Conservation (phyloP, 2,797 vertebrate genomes). For the Helarctos malayanus region DNA sequence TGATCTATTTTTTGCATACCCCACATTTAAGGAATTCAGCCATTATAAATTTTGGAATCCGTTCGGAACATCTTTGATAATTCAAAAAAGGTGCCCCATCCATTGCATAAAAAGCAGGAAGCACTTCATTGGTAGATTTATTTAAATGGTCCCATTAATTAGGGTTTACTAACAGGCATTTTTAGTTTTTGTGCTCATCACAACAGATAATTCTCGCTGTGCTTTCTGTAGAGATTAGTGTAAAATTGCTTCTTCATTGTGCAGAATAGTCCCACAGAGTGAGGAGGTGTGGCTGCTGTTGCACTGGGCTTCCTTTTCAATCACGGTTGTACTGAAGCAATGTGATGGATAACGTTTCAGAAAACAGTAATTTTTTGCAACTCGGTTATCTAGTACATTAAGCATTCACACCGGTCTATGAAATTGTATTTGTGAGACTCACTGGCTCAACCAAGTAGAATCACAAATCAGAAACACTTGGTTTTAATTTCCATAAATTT, state of each 20-base stretch:
- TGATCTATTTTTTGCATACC: neutral
- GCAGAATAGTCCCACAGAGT: neutral
- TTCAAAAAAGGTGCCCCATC: neutral
- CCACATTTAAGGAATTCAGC: slow-evolving; percentile 29
- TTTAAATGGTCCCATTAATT: neutral
- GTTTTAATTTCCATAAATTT: slow-evolving; percentile 75
- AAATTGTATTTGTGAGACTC: slow-evolving; percentile 19
- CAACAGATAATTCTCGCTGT: neutral
- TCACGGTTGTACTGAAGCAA: neutral
- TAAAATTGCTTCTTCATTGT: neutral
- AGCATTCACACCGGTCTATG: neutral
- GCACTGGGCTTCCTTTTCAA: neutral
- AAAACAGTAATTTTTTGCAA: slow-evolving; percentile 5
- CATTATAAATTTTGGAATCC: neutral
- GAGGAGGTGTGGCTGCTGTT: neutral
- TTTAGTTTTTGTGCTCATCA: neutral
- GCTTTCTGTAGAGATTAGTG: neutral
- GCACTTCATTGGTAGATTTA: neutral
- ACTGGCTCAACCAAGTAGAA: slow-evolving; percentile 40
- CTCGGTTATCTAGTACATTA: neutral
- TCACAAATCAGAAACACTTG: slow-evolving; percentile 68
- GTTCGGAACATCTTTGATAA: neutral
- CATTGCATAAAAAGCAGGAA: neutral
- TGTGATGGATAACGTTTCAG: neutral
- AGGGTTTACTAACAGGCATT: neutral